phyloP scores from a whole-genome alignment of 2,888 invertebrate species.

The Zaprionus obscuricornis region DNA sequence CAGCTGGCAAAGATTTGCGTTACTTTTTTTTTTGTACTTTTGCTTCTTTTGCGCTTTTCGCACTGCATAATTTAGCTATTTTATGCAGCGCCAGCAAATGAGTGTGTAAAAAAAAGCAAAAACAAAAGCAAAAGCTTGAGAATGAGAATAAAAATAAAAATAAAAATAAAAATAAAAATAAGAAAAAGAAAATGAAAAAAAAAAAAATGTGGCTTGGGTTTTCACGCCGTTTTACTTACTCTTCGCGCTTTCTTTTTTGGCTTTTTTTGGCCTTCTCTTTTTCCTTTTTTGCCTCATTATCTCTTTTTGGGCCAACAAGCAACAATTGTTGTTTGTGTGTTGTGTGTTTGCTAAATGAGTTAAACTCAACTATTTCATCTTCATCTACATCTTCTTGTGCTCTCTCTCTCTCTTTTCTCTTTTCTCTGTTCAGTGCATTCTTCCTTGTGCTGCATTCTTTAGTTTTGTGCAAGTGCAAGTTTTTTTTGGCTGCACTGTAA shows the following conservation, averaged over 20 bases:
- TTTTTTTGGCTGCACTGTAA: slow-evolving; percentile 49
- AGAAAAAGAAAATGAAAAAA: neutral
- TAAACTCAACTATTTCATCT: slow-evolving; percentile 13
- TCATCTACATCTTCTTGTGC: neutral
- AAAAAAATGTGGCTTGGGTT: slow-evolving; percentile 25
- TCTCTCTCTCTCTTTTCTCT: neutral
- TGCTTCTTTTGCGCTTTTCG: slow-evolving; percentile 7
- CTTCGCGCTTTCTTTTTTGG: slow-evolving; percentile 23
- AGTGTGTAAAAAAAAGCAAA: no score
- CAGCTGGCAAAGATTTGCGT: slow-evolving; percentile 67
- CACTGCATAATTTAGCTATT: slow-evolving; percentile 63
- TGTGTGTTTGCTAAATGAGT: slow-evolving; percentile 52
- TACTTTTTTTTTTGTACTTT: slow-evolving; percentile 8
- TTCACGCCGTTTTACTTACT: slow-evolving; percentile 46
- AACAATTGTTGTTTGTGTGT: slow-evolving; percentile 42
- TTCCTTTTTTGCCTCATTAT: slow-evolving; percentile 52
- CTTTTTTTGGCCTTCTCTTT: slow-evolving; percentile 25
- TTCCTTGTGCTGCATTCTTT: no score
- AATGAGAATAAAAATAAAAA: slow-evolving; percentile 13
- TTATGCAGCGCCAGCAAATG: slow-evolving; percentile 48
- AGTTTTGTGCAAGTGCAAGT: slow-evolving; percentile 40
- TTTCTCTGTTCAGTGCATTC: neutral
- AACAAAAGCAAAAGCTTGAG: no score
- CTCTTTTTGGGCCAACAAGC: slow-evolving; percentile 39
- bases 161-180: slow-evolving; percentile 3